phyloP scores from a whole-genome alignment of 2,888 invertebrate genomes.

The Drosophila yooni region DNA sequence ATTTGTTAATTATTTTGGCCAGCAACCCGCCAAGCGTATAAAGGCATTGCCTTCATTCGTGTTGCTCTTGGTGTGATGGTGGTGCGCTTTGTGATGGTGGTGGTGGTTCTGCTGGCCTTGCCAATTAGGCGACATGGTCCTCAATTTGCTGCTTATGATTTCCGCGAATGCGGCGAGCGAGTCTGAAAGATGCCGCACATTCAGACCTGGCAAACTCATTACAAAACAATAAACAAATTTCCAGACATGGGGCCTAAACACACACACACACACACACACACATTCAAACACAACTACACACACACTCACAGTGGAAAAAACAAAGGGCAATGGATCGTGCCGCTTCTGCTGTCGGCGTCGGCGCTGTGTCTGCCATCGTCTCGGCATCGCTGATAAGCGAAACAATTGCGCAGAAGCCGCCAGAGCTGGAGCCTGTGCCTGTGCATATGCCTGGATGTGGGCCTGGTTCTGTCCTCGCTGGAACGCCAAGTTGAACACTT shows the following conservation, averaged over 20 bases:
- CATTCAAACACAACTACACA: constrained; percentile 27
- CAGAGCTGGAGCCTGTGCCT: constrained; percentile 19
- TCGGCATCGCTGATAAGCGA: constrained; percentile 77
- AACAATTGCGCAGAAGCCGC: constrained; percentile 76
- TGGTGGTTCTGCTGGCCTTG: constrained; percentile 31
- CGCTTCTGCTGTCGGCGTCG: constrained; percentile 48
- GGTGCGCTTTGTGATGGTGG: background rate
- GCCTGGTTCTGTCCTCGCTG: constrained; percentile 38
- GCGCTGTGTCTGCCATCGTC: constrained; percentile 78
- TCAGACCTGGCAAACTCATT: constrained; percentile 67
- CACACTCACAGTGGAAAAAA: constrained; percentile 23
- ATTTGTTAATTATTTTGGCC: constrained; percentile 56
- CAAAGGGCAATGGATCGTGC: constrained; percentile 76
- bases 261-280: constrained; percentile 25
- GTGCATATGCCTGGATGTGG: background rate
- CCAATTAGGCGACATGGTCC: constrained; percentile 74
- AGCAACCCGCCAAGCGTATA: constrained; percentile 20
- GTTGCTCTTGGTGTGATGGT: constrained; percentile 6
- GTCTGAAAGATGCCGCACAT: constrained; percentile 70
- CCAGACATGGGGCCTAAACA: constrained; percentile 67
- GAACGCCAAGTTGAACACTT: constrained; percentile 78
- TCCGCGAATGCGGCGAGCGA: constrained; percentile 61
- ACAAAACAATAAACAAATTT: constrained; percentile 83
- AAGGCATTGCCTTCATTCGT: background rate
- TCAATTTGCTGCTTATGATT: constrained; percentile 78